Conservation (phyloP, 1,140 invertebrate species). For the Lineus longissimus region DNA sequence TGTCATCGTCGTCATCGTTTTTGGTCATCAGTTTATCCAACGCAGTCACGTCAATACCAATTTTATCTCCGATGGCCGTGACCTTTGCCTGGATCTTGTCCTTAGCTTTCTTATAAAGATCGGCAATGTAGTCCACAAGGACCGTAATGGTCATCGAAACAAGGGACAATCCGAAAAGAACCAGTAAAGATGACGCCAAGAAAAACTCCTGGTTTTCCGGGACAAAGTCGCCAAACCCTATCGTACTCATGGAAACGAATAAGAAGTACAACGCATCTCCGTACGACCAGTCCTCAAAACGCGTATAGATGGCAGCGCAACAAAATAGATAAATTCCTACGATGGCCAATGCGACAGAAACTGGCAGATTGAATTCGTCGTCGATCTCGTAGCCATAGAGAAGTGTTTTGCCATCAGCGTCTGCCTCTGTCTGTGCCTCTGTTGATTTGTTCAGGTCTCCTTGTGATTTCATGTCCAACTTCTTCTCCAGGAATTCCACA, state of each 20-base stretch:
- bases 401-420: slow-evolving; percentile 14
- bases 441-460: slow-evolving; percentile 22
- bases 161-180: slow-evolving; percentile 88
- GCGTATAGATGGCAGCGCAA: slow-evolving; percentile 72
- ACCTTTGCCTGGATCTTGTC: slow-evolving; percentile 1
- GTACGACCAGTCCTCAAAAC: slow-evolving; percentile 70
- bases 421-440: slow-evolving; percentile 12
- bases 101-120: slow-evolving; percentile 28
- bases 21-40: too few relatives aligned
- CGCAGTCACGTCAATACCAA: too few relatives aligned
- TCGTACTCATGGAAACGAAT: slow-evolving; percentile 70
- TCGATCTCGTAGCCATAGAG: slow-evolving; percentile 60
- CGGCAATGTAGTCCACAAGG: slow-evolving; percentile 56
- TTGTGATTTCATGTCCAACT: slow-evolving; percentile 35
- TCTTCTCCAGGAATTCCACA: slow-evolving; percentile 18
- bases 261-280: slow-evolving; percentile 92
- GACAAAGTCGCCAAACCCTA: slow-evolving; percentile 82
- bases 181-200: slow-evolving; percentile 82
- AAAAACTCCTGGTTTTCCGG: slow-evolving; percentile 85
- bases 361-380: slow-evolving; percentile 89
- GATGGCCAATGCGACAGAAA: slow-evolving; percentile 77
- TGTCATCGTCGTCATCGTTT: slow-evolving; percentile 1
- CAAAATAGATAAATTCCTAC: slow-evolving; percentile 79
- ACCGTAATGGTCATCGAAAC: slow-evolving; percentile 94
- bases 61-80: too few relatives aligned